phyloP scores from a whole-genome alignment of 2,797 vertebrate genomes.

The Phataginus tetradactyla region DNA sequence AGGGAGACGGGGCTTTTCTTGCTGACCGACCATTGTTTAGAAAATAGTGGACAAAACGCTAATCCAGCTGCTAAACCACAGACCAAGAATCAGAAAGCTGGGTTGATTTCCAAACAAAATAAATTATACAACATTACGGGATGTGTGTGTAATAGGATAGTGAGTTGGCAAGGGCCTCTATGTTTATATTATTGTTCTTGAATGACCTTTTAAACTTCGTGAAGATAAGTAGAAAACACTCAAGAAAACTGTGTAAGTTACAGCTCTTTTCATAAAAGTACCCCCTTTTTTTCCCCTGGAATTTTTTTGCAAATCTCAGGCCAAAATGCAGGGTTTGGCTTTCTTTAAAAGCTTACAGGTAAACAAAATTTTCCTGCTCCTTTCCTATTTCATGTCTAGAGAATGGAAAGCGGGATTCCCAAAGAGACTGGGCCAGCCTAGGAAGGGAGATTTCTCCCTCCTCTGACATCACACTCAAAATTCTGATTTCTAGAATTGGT shows the following conservation, averaged over 20 bases:
- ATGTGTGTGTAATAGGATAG: not conserved
- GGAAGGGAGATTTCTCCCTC: not conserved
- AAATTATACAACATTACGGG: not conserved
- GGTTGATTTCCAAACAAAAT: conserved; percentile 12
- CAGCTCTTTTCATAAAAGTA: not conserved
- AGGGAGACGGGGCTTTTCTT: not conserved
- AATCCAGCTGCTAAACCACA: not conserved
- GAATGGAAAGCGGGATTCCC: not conserved
- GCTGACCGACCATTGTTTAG: not conserved
- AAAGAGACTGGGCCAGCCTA: not conserved
- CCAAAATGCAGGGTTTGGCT: not conserved
- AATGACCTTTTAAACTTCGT: not conserved
- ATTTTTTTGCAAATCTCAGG: not conserved
- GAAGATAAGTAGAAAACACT: not conserved
- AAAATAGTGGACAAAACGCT: not conserved
- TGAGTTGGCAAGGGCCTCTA: not conserved
- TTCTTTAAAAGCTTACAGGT: not conserved
- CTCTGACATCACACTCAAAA: not conserved
- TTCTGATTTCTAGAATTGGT: not conserved
- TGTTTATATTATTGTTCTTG: conserved; percentile 2
- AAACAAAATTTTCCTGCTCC: not conserved
- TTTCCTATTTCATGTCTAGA: not conserved
- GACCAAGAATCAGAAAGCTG: not conserved
- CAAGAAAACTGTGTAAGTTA: not conserved
- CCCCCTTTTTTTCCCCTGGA: not conserved